Evolutionary conservation across 2,888 invertebrate species (phyloP).

Genomic region (Diadromus collaris): DNA sequence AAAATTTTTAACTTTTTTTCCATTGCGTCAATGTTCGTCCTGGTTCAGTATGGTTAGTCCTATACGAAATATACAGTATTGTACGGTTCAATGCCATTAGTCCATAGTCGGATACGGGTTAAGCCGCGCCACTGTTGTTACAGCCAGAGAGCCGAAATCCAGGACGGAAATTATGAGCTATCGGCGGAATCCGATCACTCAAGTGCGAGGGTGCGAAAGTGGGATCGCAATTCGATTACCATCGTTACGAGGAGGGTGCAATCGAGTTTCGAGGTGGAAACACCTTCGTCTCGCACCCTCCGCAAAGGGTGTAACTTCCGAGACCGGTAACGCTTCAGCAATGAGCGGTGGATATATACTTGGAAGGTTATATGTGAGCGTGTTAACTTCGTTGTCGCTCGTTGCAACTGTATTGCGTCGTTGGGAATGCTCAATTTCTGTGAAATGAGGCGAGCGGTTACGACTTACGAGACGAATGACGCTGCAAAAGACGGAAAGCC

Average conservation of each 20-base stretch:
- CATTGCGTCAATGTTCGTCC: too few species aligned
- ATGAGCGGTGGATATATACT: slow-evolving; percentile 31
- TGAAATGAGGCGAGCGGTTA: neutral
- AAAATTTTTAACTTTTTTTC: too few species aligned
- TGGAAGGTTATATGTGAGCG: slow-evolving; percentile 10
- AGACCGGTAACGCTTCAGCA: slow-evolving; percentile 43
- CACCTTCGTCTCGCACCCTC: slow-evolving; percentile 56
- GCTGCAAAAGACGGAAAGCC: neutral
- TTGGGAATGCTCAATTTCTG: neutral
- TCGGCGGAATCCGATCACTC: slow-evolving; percentile 60
- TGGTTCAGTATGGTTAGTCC: too few species aligned
- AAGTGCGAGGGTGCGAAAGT: slow-evolving; percentile 59
- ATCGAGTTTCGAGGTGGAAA: slow-evolving; percentile 68
- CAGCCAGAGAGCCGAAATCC: slow-evolving; percentile 54
- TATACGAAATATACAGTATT: too few species aligned
- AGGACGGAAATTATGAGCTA: slow-evolving; percentile 61
- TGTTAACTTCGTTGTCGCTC: slow-evolving; percentile 6
- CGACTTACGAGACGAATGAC: neutral
- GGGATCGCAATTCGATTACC: slow-evolving; percentile 69
- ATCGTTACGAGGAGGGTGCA: slow-evolving; percentile 65
- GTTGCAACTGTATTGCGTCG: neutral
- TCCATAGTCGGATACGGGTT: neutral
- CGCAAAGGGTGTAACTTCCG: slow-evolving; percentile 27
- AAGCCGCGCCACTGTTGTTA: neutral
- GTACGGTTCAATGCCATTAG: neutral